Evolutionary conservation across 1,140 invertebrate genomes (phyloP), one percentile per base, ranked within the genome.

Genomic region (Teleopsis dalmanni): DNA sequence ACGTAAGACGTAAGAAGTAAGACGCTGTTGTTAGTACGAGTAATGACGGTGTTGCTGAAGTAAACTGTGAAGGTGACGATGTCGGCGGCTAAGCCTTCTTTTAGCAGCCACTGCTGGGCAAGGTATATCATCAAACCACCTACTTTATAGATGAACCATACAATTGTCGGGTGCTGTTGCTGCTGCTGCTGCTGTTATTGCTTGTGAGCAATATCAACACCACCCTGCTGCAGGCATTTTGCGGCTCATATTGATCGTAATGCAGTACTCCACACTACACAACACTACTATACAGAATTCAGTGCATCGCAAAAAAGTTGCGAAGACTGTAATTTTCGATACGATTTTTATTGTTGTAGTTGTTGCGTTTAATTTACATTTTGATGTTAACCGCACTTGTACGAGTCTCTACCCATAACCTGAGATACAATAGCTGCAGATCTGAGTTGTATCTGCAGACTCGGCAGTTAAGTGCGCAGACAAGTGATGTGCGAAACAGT

Each of bases 81-180:
- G n/a, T n/a, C n/a, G 42, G 42, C 26, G 16, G 34, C n/a, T n/a
- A n/a, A n/a, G n/a, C n/a, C n/a, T 14, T 4, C 34, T 22, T 44
- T 27, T 33, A n/a, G 42, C 42, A 21, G 31, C 42, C 22, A 33
- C 31, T 36, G 25, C 25, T 47, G 23, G 38, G 42, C 57, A 55
- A 64, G 57, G 59, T 64, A 59, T 61, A 64, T 64, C 61, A 64
- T 64, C 62, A 65, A 65, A 61, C 62, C 62, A 58, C 62, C 62
- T 65, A 64, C 62, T 56, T 57, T 54, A 53, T 47, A 25, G 49
- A 21, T 34, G 44, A 34, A 35, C 21, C 21, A 8, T 38, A 41
- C 48, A 44, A 40, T 47, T 47, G 37, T 34, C 45, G 35, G 48
- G 29, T 19, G 16, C 10, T 27, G 52, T 22, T 34, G 33, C 38